phyloP scores from a whole-genome alignment of 2,797 vertebrate species.

The Macroramphosus scolopax region DNA sequence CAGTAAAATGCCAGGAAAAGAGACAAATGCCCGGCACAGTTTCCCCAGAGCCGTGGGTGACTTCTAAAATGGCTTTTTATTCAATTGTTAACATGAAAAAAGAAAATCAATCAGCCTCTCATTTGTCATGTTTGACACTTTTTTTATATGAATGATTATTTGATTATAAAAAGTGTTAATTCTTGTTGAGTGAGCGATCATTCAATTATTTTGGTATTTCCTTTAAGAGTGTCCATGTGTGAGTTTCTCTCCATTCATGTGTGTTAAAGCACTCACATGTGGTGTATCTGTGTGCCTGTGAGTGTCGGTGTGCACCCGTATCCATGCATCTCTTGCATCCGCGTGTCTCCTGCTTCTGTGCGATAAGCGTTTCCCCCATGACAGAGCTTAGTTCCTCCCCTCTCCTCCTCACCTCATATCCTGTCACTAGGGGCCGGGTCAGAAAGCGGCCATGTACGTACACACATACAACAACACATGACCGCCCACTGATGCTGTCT shows the following conservation, averaged over 20 bases:
- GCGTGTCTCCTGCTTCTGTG: conserved; percentile 55
- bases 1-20: neutral
- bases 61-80: neutral
- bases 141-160: no score
- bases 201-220: no score
- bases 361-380: conserved; percentile 60
- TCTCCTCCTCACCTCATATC: conserved; percentile 45
- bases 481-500: conserved; percentile 35
- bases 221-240: neutral
- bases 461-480: conserved; percentile 13
- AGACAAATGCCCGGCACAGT: neutral
- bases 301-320: conserved; percentile 11
- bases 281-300: conserved; percentile 8
- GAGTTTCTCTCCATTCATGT: neutral
- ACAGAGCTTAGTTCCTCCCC: conserved; percentile 40
- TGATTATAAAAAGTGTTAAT: no score
- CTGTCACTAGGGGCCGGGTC: conserved; percentile 57
- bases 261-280: neutral
- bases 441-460: conserved; percentile 37
- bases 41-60: neutral
- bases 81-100: no score
- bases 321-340: conserved; percentile 15
- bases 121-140: no score
- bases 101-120: no score
- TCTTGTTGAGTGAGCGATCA: no score